Evolutionary conservation across 2,113 vertebrate genomes (phyloP).

Genomic region (Rhinoderma darwinii): DNA sequence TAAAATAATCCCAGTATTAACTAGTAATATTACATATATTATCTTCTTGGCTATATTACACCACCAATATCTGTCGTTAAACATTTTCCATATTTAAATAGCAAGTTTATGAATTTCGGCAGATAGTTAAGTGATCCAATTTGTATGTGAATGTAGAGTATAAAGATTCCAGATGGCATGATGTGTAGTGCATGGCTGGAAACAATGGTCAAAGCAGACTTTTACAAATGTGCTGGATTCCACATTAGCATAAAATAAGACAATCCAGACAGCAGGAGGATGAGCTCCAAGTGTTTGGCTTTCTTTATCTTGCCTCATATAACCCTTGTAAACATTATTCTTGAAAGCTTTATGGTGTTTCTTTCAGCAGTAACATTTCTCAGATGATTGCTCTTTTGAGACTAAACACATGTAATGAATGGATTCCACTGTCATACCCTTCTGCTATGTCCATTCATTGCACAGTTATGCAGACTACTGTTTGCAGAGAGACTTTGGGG

Average conservation of each 20-base stretch:
- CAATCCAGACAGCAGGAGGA: slow-evolving; percentile 3
- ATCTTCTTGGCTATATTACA: too few relatives aligned
- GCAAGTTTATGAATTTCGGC: neutral
- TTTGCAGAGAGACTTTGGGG: slow-evolving; percentile 7
- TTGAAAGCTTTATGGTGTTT: slow-evolving; percentile 45
- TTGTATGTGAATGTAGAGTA: neutral
- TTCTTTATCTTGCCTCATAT: slow-evolving; percentile 39
- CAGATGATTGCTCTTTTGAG: slow-evolving; percentile 40
- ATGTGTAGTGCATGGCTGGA: neutral
- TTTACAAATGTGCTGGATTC: slow-evolving; percentile 22
- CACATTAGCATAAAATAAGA: slow-evolving; percentile 20
- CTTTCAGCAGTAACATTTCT: slow-evolving; percentile 47
- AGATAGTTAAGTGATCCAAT: neutral
- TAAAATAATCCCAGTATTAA: too few relatives aligned
- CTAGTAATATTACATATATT: too few relatives aligned
- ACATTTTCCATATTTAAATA: too few relatives aligned
- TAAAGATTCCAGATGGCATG: neutral
- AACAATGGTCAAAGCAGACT: neutral
- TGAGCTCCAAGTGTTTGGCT: slow-evolving; percentile 25
- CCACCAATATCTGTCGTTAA: too few relatives aligned
- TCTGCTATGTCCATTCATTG: slow-evolving; percentile 35
- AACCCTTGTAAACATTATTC: slow-evolving; percentile 54
- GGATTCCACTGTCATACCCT: slow-evolving; percentile 30
- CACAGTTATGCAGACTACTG: slow-evolving; percentile 17
- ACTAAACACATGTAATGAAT: slow-evolving; percentile 56